These are phyloP conservation scores for Phainopepla nitens DNA, from an alignment of 2,113 vertebrate genomes.

Conservation along the genomic window DNA sequence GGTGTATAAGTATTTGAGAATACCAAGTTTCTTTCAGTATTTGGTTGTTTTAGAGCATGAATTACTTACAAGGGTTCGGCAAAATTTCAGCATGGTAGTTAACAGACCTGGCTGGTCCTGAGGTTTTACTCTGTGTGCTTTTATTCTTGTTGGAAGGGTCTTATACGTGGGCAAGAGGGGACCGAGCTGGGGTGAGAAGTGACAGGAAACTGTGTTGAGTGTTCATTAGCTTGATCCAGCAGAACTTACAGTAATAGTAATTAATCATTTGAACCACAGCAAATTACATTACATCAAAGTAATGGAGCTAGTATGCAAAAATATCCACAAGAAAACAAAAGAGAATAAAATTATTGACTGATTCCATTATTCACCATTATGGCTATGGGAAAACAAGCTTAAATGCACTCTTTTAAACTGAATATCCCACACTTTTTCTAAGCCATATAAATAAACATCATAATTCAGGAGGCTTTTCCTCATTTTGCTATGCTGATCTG, in stretches of 20 bases:
- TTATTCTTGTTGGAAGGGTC: background rate
- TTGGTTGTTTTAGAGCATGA: background rate
- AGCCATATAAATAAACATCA: background rate
- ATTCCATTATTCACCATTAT: background rate
- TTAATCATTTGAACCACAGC: constrained; percentile 26
- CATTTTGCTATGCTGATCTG: background rate
- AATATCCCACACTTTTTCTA: background rate
- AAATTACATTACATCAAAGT: constrained; percentile 1
- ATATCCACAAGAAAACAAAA: constrained; percentile 18
- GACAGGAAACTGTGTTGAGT: constrained; percentile 18
- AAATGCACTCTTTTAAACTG: background rate
- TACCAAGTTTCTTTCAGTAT: background rate
- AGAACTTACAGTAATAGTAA: constrained; percentile 30
- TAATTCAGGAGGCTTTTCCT: background rate
- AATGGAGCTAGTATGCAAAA: constrained; percentile 7
- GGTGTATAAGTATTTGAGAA: background rate
- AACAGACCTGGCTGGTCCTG: background rate
- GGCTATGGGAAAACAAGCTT: background rate
- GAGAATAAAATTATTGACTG: background rate
- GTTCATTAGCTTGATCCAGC: constrained; percentile 37
- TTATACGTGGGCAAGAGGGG: background rate
- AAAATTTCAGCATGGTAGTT: background rate
- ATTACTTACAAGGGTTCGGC: background rate
- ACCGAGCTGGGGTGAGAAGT: background rate
- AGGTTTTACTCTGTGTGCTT: background rate